Evolutionary conservation across 2,888 invertebrate genomes (phyloP).

Genomic region (Drosophila anomalipes): DNA sequence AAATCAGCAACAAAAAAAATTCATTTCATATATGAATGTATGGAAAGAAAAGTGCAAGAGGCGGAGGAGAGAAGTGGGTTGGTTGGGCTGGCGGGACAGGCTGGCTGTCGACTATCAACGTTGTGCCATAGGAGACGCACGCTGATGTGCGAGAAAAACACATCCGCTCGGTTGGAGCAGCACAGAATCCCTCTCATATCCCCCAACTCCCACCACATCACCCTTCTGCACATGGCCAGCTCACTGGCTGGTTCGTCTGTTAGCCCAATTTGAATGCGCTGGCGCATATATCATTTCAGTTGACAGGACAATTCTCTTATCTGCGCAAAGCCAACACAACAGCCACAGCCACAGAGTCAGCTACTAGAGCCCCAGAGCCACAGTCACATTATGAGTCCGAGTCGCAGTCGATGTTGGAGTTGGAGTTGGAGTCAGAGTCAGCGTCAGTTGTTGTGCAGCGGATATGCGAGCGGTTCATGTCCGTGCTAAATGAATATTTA

Average conservation of each 20-base stretch:
- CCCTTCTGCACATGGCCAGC: constrained; percentile 16
- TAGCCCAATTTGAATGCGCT: constrained; percentile 86
- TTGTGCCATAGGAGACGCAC: constrained; percentile 77
- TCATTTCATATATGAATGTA: constrained; percentile 44
- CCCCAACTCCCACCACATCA: neutral
- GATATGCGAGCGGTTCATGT: constrained; percentile 49
- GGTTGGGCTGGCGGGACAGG: neutral
- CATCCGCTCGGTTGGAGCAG: constrained; percentile 65
- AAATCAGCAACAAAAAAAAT: constrained; percentile 61
- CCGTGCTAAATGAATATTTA: constrained; percentile 76
- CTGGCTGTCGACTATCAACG: constrained; percentile 66
- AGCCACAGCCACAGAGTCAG: constrained; percentile 68
- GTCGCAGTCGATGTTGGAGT: constrained; percentile 9
- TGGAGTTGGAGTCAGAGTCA: constrained; percentile 13
- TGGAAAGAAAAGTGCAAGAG: constrained; percentile 24
- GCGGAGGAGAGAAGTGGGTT: neutral
- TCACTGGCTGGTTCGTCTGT: constrained; percentile 68
- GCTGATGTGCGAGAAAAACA: constrained; percentile 81
- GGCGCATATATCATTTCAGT: constrained; percentile 89
- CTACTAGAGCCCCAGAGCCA: constrained; percentile 16
- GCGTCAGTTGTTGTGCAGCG: constrained; percentile 10
- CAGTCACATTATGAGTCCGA: constrained; percentile 26
- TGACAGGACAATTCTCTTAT: constrained; percentile 90
- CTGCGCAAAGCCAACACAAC: constrained; percentile 86
- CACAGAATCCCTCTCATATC: constrained; percentile 29